A percentile compares a stretch with the other conserved stretches of the same genome.
phyloP scores from a whole-genome alignment of 92 coral and sea anemone species.

The Paramuricea clavata region DNA sequence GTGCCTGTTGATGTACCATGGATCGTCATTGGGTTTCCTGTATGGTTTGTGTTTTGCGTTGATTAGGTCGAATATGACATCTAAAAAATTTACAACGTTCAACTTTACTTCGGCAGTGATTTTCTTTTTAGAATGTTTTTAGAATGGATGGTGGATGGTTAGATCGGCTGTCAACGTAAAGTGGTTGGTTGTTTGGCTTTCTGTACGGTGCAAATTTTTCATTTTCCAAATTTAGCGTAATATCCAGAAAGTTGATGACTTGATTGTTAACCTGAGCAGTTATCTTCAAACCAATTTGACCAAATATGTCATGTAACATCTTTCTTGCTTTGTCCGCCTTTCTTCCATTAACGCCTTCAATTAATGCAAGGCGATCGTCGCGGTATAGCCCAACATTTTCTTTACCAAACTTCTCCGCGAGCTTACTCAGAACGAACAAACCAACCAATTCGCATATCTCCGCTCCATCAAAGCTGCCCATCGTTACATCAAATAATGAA shows the following conservation, averaged over 20 bases:
- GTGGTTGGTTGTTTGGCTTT: slow-evolving; percentile 19
- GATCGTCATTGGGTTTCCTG: too few relatives aligned
- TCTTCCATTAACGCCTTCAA: slow-evolving; percentile 18
- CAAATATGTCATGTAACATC: neutral
- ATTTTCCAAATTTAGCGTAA: neutral
- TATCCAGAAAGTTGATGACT: slow-evolving; percentile 5
- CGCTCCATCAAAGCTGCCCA: slow-evolving; percentile 59
- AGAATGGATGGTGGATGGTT: slow-evolving; percentile 33
- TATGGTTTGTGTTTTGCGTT: too few relatives aligned
- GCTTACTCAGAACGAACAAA: slow-evolving; percentile 21
- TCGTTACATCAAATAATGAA: slow-evolving; percentile 39
- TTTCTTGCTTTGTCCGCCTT: slow-evolving; percentile 22
- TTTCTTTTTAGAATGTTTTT: slow-evolving; percentile 16
- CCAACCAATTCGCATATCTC: slow-evolving; percentile 46
- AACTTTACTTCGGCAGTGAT: too few relatives aligned
- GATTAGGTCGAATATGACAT: too few relatives aligned
- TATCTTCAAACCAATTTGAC: slow-evolving; percentile 15
- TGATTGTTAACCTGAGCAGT: neutral
- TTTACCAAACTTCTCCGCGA: slow-evolving; percentile 23
- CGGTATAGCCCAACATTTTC: slow-evolving; percentile 28
- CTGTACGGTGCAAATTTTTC: slow-evolving; percentile 1
- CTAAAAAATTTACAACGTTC: too few relatives aligned
- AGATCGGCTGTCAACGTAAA: slow-evolving; percentile 10
- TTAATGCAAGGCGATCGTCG: slow-evolving; percentile 26
- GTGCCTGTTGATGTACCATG: too few relatives aligned